phyloP scores from a whole-genome alignment of 2,797 vertebrate genomes.

The Mormyrops boulengeri region DNA sequence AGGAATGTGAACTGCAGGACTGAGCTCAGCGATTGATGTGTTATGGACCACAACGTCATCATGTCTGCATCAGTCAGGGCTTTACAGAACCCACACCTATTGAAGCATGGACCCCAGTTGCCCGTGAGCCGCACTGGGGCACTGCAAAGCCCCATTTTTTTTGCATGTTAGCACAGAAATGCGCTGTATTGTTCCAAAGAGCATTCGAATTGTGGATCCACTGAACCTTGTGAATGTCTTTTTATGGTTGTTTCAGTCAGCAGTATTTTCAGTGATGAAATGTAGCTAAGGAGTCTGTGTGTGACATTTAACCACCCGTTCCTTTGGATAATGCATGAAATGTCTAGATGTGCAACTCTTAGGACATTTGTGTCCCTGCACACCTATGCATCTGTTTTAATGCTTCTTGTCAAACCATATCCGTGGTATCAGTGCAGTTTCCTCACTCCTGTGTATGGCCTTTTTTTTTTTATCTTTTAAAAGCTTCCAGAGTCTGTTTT shows the following conservation, averaged over 20 bases:
- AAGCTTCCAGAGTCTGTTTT: constrained; percentile 20
- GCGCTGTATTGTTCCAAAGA: not conserved
- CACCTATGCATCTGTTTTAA: not conserved
- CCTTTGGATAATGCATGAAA: not conserved
- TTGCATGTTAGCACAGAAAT: not conserved
- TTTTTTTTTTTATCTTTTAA: constrained; percentile 23
- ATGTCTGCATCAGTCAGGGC: not conserved
- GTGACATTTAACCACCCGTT: not conserved
- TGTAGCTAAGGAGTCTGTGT: not conserved
- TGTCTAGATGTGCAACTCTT: not conserved
- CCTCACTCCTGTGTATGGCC: constrained; percentile 33
- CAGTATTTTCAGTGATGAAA: constrained; percentile 2
- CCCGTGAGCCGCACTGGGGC: not conserved
- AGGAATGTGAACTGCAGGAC: not conserved
- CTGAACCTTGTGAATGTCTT: not conserved
- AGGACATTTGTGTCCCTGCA: not conserved
- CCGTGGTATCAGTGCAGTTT: constrained; percentile 22
- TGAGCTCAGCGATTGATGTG: not conserved
- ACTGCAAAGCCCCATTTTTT: not conserved
- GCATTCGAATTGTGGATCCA: not conserved
- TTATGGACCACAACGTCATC: not conserved
- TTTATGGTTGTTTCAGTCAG: not conserved
- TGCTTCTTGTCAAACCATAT: constrained; percentile 2
- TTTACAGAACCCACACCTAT: not conserved
- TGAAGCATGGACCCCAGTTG: not conserved